Conservation (phyloP, 2,888 invertebrate species). For the Podabrus alpinus region DNA sequence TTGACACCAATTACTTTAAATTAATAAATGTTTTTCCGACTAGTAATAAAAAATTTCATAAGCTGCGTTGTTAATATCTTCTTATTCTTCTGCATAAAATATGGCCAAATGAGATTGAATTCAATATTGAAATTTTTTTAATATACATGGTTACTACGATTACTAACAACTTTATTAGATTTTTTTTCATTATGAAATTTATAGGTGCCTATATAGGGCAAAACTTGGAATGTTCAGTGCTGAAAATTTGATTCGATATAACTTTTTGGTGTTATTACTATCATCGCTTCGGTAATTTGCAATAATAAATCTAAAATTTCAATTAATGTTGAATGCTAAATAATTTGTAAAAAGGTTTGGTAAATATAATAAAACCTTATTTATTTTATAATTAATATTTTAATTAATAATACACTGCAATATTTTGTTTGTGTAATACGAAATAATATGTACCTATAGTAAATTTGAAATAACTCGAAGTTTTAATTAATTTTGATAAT, state of each 20-base stretch:
- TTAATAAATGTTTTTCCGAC: not conserved
- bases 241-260: not conserved
- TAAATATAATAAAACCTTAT: not conserved
- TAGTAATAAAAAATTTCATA: not conserved
- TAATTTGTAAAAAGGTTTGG: not conserved
- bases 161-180: not conserved
- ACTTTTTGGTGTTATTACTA: not conserved
- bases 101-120: not conserved
- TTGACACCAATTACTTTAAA: not conserved
- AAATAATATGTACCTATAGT: not conserved
- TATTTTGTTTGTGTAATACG: not conserved
- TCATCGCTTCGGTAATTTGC: not conserved
- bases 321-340: not conserved
- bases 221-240: not conserved
- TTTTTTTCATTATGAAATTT: not conserved
- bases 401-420: not conserved
- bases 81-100: not conserved
- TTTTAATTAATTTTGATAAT: not conserved
- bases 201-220: not conserved
- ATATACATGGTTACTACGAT: not conserved
- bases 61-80: not conserved
- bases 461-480: not conserved
- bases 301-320: not conserved
- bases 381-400: not conserved
- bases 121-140: not conserved